Evolutionary conservation across 2,888 invertebrate species (phyloP), one percentile per base, ranked within the genome.

Genomic region (Formica aserva): DNA sequence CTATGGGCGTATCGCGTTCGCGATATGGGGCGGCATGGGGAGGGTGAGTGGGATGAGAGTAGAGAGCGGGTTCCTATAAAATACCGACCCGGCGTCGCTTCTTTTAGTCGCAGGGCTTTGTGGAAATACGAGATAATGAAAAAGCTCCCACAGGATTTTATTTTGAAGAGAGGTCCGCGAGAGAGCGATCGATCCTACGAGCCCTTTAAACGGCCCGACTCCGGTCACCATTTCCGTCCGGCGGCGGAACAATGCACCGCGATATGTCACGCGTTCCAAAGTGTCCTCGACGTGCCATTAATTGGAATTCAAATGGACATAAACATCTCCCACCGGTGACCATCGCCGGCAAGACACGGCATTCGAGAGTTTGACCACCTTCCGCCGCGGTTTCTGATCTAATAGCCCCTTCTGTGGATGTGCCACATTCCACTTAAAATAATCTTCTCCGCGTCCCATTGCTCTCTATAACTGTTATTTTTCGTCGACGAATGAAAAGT

Each of bases 241-340:
- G 67, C 82, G 69, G 83, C 81, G 87, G 86, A 90, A 91, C 91
- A 91, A 91, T 90, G 90, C 87, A 81, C 87, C 88, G 89, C 91
- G 88, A 91, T 91, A 91, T 90, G 91, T 91, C 91, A 91, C 90
- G 90, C 91, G 88, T 87, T 85, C 90, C 91, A 91, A 92, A 91
- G 89, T 91, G 90, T 91, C 89, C 90, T 88, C 89, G 92, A 90
- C 91, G 87, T 89, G 88, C 90, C 89, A 91, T 92, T 92, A 92
- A 92, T 92, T 92, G 92, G 89, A 92, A 92, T 92, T 91, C 91
- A 91, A 92, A 91, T 91, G 91, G 89, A 91, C 89, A 90, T 87
- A 89, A 89, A 89, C 89, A 89, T 89, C 89, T 88, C 88, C 78
- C 83, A 87, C 60, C 82, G 83, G 86, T 78, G 81, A 48, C 84